Evolutionary conservation across 2,113 vertebrate genomes (phyloP).

Genomic region (Bucco capensis): DNA sequence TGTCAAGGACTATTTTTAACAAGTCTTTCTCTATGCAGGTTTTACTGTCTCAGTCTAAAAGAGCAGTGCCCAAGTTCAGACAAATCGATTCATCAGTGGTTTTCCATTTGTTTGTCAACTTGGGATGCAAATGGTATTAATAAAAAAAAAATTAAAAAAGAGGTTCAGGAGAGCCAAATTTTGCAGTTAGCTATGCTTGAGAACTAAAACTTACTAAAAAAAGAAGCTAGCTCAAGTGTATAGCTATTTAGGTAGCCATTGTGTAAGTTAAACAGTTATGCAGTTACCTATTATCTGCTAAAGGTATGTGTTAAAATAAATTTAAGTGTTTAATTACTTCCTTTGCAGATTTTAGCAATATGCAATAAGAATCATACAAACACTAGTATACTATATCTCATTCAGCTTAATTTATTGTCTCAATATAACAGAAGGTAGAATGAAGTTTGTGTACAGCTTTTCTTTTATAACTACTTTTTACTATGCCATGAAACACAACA

Average conservation of each 20-base stretch:
- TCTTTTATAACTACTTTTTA: not conserved
- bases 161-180: not conserved
- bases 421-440: not conserved
- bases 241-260: not conserved
- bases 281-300: not conserved
- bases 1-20: not conserved
- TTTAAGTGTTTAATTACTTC: not conserved
- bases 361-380: not conserved
- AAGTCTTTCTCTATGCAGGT: not conserved
- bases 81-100: not conserved
- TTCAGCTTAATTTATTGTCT: not conserved
- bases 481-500: not conserved
- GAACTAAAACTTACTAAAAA: not conserved
- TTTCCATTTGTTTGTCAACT: not conserved
- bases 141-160: not conserved
- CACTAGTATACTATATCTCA: not conserved
- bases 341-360: not conserved
- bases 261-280: not conserved
- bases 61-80: not conserved
- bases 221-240: not conserved
- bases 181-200: not conserved
- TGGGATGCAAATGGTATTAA: not conserved
- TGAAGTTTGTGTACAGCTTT: not conserved
- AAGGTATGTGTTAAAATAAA: not conserved
- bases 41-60: not conserved